Base-by-base conservation (phyloP, 2,797 vertebrate genomes). In the Cygnus olor region DNA sequence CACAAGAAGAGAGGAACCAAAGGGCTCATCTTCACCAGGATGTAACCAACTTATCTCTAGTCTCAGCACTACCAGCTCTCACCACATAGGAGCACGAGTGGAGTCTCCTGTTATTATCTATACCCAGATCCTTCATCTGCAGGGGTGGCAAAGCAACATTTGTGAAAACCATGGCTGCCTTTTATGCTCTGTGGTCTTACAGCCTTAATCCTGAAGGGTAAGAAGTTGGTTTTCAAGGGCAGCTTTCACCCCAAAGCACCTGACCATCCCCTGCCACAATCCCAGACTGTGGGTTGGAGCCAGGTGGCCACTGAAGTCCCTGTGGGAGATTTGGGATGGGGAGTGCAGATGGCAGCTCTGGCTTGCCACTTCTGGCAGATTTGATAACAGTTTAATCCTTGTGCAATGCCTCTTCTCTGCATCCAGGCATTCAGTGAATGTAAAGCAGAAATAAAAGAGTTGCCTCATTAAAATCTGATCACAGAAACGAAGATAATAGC, bases 401-500 rank as follows among this genome's bases (percentile, higher is more conserved):
- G 0, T 64, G 53, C 78, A 40, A 9, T 42, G 53, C 34, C 34
- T 88, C 60, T 12, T 84, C 44, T 38, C 86, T 24, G 27, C 58
- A 90, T 54, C 24, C 68, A 73, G 40, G 28, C 44, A n/a, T 80
- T 87, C 91, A 69, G 28, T 15, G 71, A 86, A 94, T 25, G 42
- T 71, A 87, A 90, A 87, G 34, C 78, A 90, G 69, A 74, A 94
- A 85, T 64, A 74, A 81, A 88, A 92, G 61, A 91, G 69, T 4
- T 36, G 18, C n/a, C 68, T 91, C 42, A 51, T 93, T 95, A 95
- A 93, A 94, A 88, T 89, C 49, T 78, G 20, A 80, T 88, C 79
- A 74, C 80, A 94, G 65, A 88, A 32, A 68, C 66, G 85, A 86
- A 94, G 84, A 69, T 83, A 92, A 90, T 66, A 80, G n/a, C 60